Evolutionary conservation across 1,140 invertebrate genomes (phyloP).

Genomic region (Cydia strobilella): DNA sequence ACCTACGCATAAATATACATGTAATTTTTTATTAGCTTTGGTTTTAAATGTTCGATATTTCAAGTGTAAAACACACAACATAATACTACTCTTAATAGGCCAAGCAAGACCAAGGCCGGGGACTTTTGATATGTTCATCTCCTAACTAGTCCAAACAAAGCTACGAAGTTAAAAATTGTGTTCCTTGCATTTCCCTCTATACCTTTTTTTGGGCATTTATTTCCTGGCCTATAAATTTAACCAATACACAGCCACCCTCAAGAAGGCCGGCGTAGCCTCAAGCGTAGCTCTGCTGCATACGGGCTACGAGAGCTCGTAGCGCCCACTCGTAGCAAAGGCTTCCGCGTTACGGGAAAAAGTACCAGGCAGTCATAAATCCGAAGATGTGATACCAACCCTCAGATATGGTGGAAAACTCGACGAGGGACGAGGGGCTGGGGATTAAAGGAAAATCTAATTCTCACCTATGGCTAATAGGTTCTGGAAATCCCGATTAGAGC

Average conservation of each 20-base stretch:
- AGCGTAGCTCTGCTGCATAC: constrained; percentile 2
- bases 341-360: constrained; percentile 43
- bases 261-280: background rate
- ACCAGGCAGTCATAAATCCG: constrained; percentile 47
- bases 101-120: too few relatives aligned
- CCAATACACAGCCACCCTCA: background rate
- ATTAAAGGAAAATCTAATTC: constrained; percentile 69
- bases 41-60: too few relatives aligned
- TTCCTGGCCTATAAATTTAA: too few relatives aligned
- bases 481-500: constrained; percentile 77
- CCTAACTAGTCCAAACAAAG: too few relatives aligned
- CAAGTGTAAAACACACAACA: too few relatives aligned
- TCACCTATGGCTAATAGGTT: constrained; percentile 58
- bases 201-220: too few relatives aligned
- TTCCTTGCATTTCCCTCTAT: too few relatives aligned
- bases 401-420: constrained; percentile 35
- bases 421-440: constrained; percentile 33
- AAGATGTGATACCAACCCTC: constrained; percentile 42
- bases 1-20: too few relatives aligned
- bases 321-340: constrained; percentile 39
- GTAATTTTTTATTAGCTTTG: too few relatives aligned
- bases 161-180: too few relatives aligned
- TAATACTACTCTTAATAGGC: too few relatives aligned
- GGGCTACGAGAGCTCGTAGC: constrained; percentile 9
- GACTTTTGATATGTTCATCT: too few relatives aligned